Evolutionary conservation across 2,113 vertebrate genomes (phyloP).

Genomic region (Alethe castanea): DNA sequence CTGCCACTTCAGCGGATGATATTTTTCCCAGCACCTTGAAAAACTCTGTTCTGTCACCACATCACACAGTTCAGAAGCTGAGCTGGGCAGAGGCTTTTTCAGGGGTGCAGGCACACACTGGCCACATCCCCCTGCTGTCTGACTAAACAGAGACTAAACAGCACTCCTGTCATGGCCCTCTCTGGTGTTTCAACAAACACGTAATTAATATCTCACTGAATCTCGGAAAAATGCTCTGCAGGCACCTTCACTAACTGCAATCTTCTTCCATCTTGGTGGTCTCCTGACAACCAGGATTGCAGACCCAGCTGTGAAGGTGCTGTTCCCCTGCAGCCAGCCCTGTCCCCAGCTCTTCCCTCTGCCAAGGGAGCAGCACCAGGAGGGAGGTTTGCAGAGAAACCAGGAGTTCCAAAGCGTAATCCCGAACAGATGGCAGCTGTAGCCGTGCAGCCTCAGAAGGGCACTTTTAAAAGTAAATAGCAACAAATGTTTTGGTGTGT

Average conservation of each 20-base stretch:
- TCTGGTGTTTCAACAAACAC: neutral
- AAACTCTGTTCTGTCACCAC: neutral
- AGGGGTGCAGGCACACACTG: neutral
- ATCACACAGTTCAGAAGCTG: neutral
- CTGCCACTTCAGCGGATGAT: neutral
- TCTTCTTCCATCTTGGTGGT: neutral
- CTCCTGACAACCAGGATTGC: neutral
- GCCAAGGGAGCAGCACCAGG: neutral
- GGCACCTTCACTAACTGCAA: neutral
- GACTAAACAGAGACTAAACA: neutral
- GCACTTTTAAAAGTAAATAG: conserved; percentile 71
- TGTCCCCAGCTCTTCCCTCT: neutral
- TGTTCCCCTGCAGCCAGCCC: neutral
- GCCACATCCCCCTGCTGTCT: neutral
- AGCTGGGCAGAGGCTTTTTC: neutral
- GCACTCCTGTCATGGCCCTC: neutral
- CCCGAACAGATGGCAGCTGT: conserved; percentile 68
- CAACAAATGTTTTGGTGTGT: conserved; percentile 71
- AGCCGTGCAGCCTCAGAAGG: conserved; percentile 47
- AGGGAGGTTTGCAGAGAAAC: conserved; percentile 11
- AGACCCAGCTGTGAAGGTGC: neutral
- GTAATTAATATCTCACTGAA: neutral
- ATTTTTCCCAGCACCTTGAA: neutral
- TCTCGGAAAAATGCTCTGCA: neutral
- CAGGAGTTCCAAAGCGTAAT: conserved; percentile 47